A percentile compares a stretch with the other conserved stretches of the same genome.
Conservation (phyloP, 2,113 vertebrate species). For the Pitta sordida region DNA sequence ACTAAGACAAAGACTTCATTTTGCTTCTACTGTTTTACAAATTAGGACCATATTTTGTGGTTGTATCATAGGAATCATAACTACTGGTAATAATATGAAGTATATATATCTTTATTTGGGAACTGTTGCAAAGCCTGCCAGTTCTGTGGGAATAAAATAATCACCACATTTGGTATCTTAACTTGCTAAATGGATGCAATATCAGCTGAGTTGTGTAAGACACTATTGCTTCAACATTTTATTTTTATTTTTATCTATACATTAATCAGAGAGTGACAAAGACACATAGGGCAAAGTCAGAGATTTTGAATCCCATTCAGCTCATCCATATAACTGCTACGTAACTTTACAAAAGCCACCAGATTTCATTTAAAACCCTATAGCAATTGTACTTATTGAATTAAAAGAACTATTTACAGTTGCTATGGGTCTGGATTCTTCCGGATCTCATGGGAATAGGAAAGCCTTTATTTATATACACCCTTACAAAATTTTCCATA, state of each 20-base stretch:
- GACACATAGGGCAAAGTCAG: neutral
- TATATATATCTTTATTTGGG: neutral
- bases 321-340: neutral
- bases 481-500: neutral
- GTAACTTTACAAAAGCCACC: neutral
- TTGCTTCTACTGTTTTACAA: neutral
- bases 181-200: neutral
- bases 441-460: neutral
- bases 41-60: neutral
- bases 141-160: conserved; percentile 7
- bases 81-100: neutral
- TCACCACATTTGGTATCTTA: neutral
- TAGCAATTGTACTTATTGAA: neutral
- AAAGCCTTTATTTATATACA: neutral
- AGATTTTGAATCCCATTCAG: neutral
- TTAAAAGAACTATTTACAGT: neutral
- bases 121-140: conserved; percentile 7
- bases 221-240: neutral
- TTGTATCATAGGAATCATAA: neutral
- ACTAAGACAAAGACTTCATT: neutral
- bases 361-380: neutral
- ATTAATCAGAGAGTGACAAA: neutral
- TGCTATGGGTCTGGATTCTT: neutral
- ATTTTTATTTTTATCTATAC: neutral
- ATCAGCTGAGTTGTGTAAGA: neutral